Evolutionary conservation across 2,797 vertebrate genomes (phyloP).

Genomic region (Morelia viridis): DNA sequence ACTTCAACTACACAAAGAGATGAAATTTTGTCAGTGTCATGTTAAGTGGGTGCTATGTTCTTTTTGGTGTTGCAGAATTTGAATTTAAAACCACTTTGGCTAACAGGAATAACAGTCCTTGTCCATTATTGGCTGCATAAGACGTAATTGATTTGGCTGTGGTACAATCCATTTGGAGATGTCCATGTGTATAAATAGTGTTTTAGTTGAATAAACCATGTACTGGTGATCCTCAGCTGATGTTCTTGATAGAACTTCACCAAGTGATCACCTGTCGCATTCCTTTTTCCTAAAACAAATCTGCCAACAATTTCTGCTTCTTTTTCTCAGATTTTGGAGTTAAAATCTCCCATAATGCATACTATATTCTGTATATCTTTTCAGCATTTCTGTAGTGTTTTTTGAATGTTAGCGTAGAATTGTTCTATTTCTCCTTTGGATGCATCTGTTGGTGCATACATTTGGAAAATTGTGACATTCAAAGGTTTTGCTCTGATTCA

Average conservation of each 20-base stretch:
- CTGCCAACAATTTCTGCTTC: background rate
- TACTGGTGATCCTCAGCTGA: background rate
- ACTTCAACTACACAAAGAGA: no score
- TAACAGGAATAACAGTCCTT: background rate
- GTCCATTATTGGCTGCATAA: background rate
- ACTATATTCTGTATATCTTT: background rate
- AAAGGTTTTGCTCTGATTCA: background rate
- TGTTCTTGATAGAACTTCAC: background rate
- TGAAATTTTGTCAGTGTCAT: no score
- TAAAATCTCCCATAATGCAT: background rate
- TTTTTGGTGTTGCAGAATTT: no score
- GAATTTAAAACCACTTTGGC: no score
- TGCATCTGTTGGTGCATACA: background rate
- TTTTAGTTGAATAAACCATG: background rate
- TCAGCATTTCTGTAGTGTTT: background rate
- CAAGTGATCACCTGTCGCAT: background rate
- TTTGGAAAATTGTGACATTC: background rate
- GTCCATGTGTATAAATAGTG: background rate
- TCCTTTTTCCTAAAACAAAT: background rate
- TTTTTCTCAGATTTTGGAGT: background rate
- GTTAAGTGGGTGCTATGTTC: no score
- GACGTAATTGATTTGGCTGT: background rate
- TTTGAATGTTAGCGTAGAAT: background rate
- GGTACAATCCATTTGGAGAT: background rate
- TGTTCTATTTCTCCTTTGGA: background rate